A percentile compares a stretch with the other conserved stretches of the same genome.
Conservation (phyloP, 1,140 invertebrate genomes). For the Tetramorium alpestre region DNA sequence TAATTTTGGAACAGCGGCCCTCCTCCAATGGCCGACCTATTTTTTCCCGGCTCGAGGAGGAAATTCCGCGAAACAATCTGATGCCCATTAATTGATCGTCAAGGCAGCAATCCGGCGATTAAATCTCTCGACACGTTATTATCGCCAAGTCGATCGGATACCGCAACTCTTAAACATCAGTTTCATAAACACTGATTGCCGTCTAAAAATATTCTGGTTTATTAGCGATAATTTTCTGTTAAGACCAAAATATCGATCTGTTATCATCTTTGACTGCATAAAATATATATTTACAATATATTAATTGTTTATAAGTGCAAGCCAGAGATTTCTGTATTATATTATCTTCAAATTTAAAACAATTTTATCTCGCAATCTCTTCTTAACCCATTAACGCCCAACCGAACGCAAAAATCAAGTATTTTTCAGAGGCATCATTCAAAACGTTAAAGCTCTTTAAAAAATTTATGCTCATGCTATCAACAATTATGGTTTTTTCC, state of each 20-base stretch:
- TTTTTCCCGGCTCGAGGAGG: conserved; percentile 10
- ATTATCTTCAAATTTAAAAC: neutral
- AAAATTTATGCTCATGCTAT: too few relatives aligned
- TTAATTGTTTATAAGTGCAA: neutral
- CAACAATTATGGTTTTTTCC: too few relatives aligned
- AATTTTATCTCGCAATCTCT: neutral
- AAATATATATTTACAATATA: neutral
- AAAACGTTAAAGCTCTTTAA: too few relatives aligned
- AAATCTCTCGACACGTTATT: conserved; percentile 21
- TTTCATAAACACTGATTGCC: neutral
- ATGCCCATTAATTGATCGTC: conserved; percentile 51
- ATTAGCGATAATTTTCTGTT: neutral
- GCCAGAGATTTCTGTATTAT: neutral
- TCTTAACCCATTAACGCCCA: neutral
- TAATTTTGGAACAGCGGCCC: conserved; percentile 38
- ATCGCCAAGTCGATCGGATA: conserved; percentile 1
- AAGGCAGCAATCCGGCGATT: neutral
- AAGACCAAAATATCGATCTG: neutral
- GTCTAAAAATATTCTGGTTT: neutral
- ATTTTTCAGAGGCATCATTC: too few relatives aligned
- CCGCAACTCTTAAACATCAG: neutral
- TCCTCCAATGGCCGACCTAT: neutral
- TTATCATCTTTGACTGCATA: neutral
- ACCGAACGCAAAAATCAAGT: too few relatives aligned
- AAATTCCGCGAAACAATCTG: conserved; percentile 49